A percentile compares a stretch with the other conserved stretches of the same genome.
Conservation (phyloP, 1,140 invertebrate species). For the Sarcophaga peregrina region DNA sequence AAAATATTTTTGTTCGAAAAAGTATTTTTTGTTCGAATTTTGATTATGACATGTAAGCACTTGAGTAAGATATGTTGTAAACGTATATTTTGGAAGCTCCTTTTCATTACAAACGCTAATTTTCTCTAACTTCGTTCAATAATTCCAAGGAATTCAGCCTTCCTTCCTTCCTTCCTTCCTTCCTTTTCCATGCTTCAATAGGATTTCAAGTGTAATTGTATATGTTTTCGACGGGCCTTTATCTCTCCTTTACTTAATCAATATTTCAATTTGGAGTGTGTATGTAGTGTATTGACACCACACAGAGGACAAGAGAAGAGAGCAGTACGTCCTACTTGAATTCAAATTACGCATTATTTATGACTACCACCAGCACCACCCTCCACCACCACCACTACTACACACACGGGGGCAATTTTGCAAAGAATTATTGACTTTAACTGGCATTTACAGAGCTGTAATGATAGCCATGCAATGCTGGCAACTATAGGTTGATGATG, state of each 20-base stretch:
- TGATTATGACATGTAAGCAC: too few species aligned
- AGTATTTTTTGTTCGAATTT: too few species aligned
- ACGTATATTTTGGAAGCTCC: too few species aligned
- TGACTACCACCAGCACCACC: neutral
- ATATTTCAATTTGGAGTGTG: slow-evolving; percentile 9
- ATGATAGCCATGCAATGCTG: too few species aligned
- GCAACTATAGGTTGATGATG: neutral
- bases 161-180: neutral
- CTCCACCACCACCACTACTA: neutral
- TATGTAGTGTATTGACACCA: neutral
- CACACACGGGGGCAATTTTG: neutral
- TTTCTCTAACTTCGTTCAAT: too few species aligned
- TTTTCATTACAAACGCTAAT: too few species aligned
- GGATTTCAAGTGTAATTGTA: neutral
- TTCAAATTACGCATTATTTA: neutral
- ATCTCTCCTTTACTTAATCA: neutral
- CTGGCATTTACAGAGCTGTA: neutral
- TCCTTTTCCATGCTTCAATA: neutral
- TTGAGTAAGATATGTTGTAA: too few species aligned
- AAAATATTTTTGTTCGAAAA: too few species aligned
- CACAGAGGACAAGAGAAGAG: too few species aligned
- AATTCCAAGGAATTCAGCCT: too few species aligned
- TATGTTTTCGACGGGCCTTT: neutral
- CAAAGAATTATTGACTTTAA: slow-evolving; percentile 3
- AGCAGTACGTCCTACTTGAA: too few species aligned